Conservation (phyloP, 2,797 vertebrate species). For the Vespertilio murinus region DNA sequence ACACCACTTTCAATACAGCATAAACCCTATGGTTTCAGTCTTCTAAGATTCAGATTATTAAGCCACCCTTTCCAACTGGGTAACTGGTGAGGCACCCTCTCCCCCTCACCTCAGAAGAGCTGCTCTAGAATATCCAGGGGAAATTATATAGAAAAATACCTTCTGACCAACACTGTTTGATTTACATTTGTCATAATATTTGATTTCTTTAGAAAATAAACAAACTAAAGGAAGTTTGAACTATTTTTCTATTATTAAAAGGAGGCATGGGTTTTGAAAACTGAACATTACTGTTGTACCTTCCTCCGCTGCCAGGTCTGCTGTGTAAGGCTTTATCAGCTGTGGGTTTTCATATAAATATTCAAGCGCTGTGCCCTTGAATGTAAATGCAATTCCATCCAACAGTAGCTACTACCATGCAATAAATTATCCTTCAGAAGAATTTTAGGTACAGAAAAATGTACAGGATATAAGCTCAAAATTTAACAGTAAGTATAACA, state of each 20-base stretch:
- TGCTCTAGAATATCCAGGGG: neutral
- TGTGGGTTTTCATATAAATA: neutral
- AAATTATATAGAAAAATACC: neutral
- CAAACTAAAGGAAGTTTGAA: neutral
- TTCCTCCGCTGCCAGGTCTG: neutral
- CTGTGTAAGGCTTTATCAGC: neutral
- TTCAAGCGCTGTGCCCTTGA: neutral
- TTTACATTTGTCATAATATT: neutral
- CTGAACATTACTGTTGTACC: neutral
- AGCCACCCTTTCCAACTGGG: neutral
- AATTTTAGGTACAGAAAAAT: neutral
- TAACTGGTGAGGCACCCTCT: neutral
- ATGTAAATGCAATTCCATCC: neutral
- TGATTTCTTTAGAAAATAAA: neutral
- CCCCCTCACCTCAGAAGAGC: neutral
- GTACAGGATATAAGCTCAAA: neutral
- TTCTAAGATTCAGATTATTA: neutral
- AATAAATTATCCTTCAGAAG: neutral
- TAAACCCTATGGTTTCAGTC: neutral
- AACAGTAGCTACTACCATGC: neutral
- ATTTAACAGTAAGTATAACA: neutral
- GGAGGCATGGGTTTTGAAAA: neutral
- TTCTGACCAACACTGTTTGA: neutral
- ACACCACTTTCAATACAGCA: neutral
- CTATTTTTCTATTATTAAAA: neutral